Evolutionary conservation across 2,888 invertebrate genomes (phyloP).

Genomic region (Cyclophora punctaria): DNA sequence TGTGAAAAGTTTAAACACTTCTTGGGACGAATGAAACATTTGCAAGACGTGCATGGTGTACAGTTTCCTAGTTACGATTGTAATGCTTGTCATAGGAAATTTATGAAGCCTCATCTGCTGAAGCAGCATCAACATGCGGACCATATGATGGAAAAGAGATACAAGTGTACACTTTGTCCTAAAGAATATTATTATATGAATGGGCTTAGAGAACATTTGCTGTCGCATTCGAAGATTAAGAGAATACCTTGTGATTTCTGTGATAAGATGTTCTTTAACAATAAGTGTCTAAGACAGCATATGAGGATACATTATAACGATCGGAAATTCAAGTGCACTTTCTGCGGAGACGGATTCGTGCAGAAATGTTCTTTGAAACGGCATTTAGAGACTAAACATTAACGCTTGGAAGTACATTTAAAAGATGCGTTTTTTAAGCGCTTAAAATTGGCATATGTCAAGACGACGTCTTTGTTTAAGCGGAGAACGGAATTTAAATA

Average conservation of each 20-base stretch:
- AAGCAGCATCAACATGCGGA: conserved; percentile 18
- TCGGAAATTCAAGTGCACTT: background rate
- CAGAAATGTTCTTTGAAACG: conserved; percentile 29
- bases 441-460: no score
- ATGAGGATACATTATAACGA: conserved; percentile 59
- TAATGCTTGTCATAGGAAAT: background rate
- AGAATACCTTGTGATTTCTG: conserved; percentile 77
- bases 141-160: conserved; percentile 58
- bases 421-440: no score
- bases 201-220: conserved; percentile 34
- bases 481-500: no score
- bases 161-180: conserved; percentile 59
- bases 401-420: no score
- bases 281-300: conserved; percentile 57
- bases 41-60: background rate
- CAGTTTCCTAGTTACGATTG: conserved; percentile 50
- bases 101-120: background rate
- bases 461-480: no score
- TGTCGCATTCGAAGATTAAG: conserved; percentile 67
- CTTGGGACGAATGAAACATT: background rate
- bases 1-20: background rate
- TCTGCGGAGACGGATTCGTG: conserved; percentile 18
- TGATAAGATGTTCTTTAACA: conserved; percentile 70
- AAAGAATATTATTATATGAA: conserved; percentile 36
- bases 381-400: conserved; percentile 36